Evolutionary conservation across 1,140 invertebrate genomes (phyloP).

Genomic region (Oryctes rhinoceros): DNA sequence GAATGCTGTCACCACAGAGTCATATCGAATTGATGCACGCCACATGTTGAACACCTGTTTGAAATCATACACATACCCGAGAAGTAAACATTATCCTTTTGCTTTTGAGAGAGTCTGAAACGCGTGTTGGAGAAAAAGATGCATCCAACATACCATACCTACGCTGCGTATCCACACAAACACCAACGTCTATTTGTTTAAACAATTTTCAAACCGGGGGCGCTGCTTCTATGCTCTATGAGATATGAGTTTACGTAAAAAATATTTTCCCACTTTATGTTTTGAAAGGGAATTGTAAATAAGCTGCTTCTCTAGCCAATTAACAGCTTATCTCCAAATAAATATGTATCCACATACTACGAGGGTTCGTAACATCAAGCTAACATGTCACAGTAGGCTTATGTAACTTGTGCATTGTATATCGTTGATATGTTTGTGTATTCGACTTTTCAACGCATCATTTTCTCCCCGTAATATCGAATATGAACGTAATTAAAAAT

Average conservation of each 20-base stretch:
- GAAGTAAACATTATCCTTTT: neutral
- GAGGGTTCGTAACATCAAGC: neutral
- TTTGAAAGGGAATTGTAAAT: constrained; percentile 16
- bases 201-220: neutral
- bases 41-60: neutral
- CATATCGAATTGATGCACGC: neutral
- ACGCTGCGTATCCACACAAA: neutral
- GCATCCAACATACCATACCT: neutral
- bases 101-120: too few relatives aligned
- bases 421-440: neutral
- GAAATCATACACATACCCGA: neutral
- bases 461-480: constrained; percentile 14
- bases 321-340: constrained; percentile 12
- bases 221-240: neutral
- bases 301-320: constrained; percentile 17
- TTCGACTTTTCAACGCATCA: neutral
- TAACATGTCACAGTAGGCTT: neutral
- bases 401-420: neutral
- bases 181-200: constrained; percentile 10
- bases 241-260: constrained; percentile 22
- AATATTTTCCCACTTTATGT: constrained; percentile 22
- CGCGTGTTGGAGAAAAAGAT: neutral
- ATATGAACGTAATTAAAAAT: constrained; percentile 23
- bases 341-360: neutral
- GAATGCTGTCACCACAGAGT: constrained; percentile 12